phyloP scores from a whole-genome alignment of 2,797 vertebrate genomes.

The Intellagama lesueurii region DNA sequence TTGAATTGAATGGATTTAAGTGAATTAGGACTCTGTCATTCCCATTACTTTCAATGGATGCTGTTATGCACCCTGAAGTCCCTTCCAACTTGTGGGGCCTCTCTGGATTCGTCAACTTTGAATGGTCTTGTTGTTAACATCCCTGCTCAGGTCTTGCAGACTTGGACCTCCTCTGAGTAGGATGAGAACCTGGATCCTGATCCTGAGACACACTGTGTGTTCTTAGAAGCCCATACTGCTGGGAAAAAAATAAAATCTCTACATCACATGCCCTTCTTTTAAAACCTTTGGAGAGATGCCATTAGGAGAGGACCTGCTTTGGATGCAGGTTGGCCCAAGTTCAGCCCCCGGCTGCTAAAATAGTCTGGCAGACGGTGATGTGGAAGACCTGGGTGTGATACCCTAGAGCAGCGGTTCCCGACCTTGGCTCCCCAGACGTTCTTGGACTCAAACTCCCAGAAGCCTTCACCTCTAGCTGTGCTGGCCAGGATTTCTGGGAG shows the following conservation, averaged over 20 bases:
- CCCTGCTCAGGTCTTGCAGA: not conserved
- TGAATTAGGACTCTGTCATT: not conserved
- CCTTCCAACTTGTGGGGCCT: no score
- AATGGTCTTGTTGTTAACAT: no score
- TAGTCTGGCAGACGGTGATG: not conserved
- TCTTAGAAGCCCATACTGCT: no score
- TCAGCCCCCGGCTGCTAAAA: not conserved
- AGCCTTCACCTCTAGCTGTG: no score
- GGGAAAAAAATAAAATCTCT: no score
- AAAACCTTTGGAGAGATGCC: not conserved
- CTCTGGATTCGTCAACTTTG: no score
- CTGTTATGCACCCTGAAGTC: not conserved
- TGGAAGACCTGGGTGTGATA: not conserved
- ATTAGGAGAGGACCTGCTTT: not conserved
- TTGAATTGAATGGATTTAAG: not conserved
- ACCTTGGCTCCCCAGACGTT: no score
- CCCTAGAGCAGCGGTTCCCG: no score
- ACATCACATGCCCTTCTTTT: not conserved
- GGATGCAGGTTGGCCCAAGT: not conserved
- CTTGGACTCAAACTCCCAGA: no score
- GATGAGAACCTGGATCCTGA: not conserved
- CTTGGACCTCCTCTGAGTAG: not conserved
- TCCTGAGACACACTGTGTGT: no score
- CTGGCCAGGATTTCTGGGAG: no score
- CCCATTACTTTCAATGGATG: not conserved